phyloP scores from a whole-genome alignment of 2,888 invertebrate genomes.

The Eristalinus sepulchralis region DNA sequence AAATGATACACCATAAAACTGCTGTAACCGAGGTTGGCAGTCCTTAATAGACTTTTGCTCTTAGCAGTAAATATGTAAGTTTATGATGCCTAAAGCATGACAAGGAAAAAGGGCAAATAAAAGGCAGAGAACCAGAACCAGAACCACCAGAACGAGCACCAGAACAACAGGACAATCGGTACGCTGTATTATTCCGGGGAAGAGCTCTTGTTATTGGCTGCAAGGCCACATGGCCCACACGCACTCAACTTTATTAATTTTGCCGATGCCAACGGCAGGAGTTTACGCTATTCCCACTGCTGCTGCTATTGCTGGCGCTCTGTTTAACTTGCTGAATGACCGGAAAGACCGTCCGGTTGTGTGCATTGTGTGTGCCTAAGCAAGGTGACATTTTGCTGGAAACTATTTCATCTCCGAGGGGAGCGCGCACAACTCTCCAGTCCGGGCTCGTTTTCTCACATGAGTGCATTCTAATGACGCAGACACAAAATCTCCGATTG shows the following conservation, averaged over 20 bases:
- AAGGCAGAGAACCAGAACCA: constrained; percentile 15
- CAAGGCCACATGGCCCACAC: constrained; percentile 43
- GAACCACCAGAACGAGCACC: constrained; percentile 1
- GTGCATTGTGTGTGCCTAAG: constrained; percentile 1
- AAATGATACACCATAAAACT: constrained; percentile 60
- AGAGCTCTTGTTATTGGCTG: neutral
- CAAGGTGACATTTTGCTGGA: constrained; percentile 34
- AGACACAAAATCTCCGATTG: constrained; percentile 46
- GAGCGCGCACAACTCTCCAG: neutral
- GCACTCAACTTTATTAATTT: constrained; percentile 64
- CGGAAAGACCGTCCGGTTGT: neutral
- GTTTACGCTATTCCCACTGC: neutral
- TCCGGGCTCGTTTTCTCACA: constrained; percentile 14
- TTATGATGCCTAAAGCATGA: constrained; percentile 57
- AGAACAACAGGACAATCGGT: constrained; percentile 32
- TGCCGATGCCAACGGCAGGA: neutral
- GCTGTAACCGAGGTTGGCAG: constrained; percentile 36
- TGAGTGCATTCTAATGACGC: constrained; percentile 53
- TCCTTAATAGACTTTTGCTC: constrained; percentile 63
- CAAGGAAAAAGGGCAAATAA: constrained; percentile 36
- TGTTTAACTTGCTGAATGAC: neutral
- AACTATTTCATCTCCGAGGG: constrained; percentile 20
- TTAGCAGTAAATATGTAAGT: constrained; percentile 54
- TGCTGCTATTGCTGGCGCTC: neutral
- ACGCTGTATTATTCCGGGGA: constrained; percentile 28